Base-by-base conservation (phyloP, 2,888 invertebrate species). In the Hymenopus coronatus region DNA sequence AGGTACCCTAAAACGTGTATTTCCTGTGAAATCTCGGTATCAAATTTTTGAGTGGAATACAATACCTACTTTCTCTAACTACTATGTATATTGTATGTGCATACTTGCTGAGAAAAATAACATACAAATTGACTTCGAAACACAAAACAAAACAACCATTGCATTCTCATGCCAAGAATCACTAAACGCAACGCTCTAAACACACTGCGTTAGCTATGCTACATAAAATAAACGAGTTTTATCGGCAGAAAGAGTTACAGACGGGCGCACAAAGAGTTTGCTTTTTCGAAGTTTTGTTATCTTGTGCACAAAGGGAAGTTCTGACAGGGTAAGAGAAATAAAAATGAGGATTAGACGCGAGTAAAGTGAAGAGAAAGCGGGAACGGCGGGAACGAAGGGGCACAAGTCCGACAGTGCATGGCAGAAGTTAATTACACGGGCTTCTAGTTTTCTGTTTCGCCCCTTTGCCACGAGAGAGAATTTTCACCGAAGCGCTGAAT, bases 351-450 rank as follows among this genome's bases (percentile, higher is more conserved):
- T 70, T 70, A 70, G 54, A 70, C 54, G 54, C 54, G 54, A 70
- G 54, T 70, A 70, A 70, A 70, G 54, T 70, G 54, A 70, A 70
- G 54, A 70, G 54, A 70, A 70, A 70, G 54, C 54, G 54, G 25
- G 25, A 20, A 70, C 54, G 25, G 54, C 20, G 54, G 54, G 54
- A 20, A 70, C 20, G 54, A 25, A 20, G 54, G 54, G 25, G 54
- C 54, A 70, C 20, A 25, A 70, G 54, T 70, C 54, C 54, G 54
- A 70, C 54, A 70, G 54, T 70, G 54, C 54, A 85, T 46, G 27
- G 54, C 85, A 85, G 54, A 81, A 86, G 70, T 81, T 86, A 86
- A 86, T 86, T 86, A 81, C 86, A 86, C 86, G 86, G 86, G 70
- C 86, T 28, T 81, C 28, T 54, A 86, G 86, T 86, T 86, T 85